Evolutionary conservation across 2,113 vertebrate species (phyloP).

Genomic region (Sclerurus mexicanus): DNA sequence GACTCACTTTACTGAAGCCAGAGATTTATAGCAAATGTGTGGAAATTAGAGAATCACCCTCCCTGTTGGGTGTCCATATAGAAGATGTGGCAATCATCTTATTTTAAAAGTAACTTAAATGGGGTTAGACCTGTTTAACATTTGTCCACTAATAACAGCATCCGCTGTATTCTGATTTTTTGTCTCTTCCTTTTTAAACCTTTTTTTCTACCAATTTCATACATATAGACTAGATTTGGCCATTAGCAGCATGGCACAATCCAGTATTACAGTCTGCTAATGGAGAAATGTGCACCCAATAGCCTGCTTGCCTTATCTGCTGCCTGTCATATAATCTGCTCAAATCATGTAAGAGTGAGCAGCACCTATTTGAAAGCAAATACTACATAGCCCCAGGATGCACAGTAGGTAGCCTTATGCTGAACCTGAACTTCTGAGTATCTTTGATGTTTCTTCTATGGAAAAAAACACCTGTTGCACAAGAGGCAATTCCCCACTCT

Average conservation of each 20-base stretch:
- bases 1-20: background rate
- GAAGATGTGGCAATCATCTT: background rate
- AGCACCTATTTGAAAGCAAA: background rate
- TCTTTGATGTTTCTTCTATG: background rate
- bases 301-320: background rate
- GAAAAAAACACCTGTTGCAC: background rate
- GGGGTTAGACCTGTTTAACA: background rate
- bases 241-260: background rate
- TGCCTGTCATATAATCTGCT: background rate
- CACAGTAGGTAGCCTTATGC: background rate
- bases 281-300: fast-evolving
- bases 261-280: background rate
- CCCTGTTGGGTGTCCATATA: background rate
- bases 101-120: background rate
- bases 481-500: background rate
- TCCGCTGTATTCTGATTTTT: background rate
- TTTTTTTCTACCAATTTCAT: background rate
- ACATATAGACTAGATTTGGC: background rate
- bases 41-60: background rate
- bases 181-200: background rate
- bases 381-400: background rate
- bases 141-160: background rate
- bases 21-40: background rate
- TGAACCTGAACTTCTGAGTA: background rate
- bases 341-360: background rate